Base-by-base conservation (phyloP, 2,113 vertebrate genomes). In the Acanthochromis polyacanthus region DNA sequence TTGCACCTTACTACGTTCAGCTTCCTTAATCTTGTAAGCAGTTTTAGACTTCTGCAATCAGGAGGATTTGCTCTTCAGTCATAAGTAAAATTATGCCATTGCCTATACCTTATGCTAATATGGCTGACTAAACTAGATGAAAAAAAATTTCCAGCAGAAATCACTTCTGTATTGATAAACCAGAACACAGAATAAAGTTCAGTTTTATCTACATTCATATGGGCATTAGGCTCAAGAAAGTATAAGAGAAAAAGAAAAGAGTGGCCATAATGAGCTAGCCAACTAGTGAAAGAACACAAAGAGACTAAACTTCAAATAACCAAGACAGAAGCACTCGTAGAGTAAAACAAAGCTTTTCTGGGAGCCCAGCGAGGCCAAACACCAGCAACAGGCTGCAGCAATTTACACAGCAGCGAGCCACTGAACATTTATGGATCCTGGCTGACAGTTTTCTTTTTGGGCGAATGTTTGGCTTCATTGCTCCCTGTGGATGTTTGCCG, bases 1-100 rank as follows among this genome's bases (percentile, higher is more conserved):
- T 52, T 52, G 4, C 20, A 6, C 23, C 15, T 14, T 71, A 12
- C 25, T 64, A 67, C 17, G 1, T 64, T 86, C 52, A 85, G 66
- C 62, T 79, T 67, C 36, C n/a, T 59, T 64, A 38, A 65, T 60
- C 58, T 58, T 71, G 59, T 23, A 28, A 78, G 57, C 53, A 58
- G 46, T 50, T 25, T 61, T 55, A 51, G 72, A 71, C 59, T 73
- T 81, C 11, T 60, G 75, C 61, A 85, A 80, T 84, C 69, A 83
- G 69, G 55, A 43, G 20, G 85, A 72, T 83, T 74, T 82, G 17
- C 75, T 71, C 64, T 65, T 79, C 59, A 65, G 45, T 88, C 65
- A 63, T 25, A 61, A 63, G 57, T 16, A 5, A 65, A 75, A 86
- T 61, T 11, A 71, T 65, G 30, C 46, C 15, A 43, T 72, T 84